Percentiles rank a stretch among this genome's conserved stretches.
These are phyloP conservation scores for Trichogramma dendrolimi DNA, from an alignment of 2,888 invertebrate species.

Conservation along the genomic window DNA sequence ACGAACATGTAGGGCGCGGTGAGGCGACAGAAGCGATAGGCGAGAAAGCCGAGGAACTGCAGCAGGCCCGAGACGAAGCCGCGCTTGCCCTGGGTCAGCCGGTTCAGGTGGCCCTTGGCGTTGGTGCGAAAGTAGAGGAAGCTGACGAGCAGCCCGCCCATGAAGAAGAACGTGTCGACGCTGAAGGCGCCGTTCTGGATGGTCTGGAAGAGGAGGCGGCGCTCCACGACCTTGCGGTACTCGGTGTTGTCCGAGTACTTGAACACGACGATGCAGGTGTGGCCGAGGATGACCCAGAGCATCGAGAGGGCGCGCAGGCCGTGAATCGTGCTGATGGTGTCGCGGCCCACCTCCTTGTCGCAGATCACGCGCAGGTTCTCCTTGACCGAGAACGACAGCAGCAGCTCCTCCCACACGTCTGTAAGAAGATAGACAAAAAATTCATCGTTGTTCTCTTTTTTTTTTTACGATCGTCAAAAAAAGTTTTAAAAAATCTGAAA, in stretches of 20 bases:
- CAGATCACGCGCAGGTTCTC: constrained; percentile 49
- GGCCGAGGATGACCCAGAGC: constrained; percentile 53
- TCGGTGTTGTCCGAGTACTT: constrained; percentile 75
- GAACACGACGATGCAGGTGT: constrained; percentile 66
- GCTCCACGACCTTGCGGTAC: constrained; percentile 49
- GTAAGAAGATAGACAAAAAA: constrained; percentile 21
- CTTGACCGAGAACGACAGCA: constrained; percentile 50
- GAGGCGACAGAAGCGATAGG: constrained; percentile 66
- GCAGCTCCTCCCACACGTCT: constrained; percentile 46
- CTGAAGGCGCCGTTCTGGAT: constrained; percentile 52
- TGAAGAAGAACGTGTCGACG: constrained; percentile 53
- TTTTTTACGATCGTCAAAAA: background rate
- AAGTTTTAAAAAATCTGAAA: background rate
- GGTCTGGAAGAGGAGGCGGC: constrained; percentile 50
- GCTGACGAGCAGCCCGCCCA: constrained; percentile 74
- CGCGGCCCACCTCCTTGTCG: constrained; percentile 48
- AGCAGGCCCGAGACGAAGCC: constrained; percentile 46
- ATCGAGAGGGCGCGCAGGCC: constrained; percentile 51
- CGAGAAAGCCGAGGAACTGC: constrained; percentile 70
- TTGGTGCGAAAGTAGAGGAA: constrained; percentile 76
- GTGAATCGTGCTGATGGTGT: constrained; percentile 51
- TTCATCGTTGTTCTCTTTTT: background rate
- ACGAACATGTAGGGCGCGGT: constrained; percentile 81
- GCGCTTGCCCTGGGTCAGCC: constrained; percentile 51
- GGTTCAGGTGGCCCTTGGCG: constrained; percentile 56